These are phyloP conservation scores for Artibeus jamaicensis DNA, from an alignment of 2,797 vertebrate species.

Conservation along the genomic window DNA sequence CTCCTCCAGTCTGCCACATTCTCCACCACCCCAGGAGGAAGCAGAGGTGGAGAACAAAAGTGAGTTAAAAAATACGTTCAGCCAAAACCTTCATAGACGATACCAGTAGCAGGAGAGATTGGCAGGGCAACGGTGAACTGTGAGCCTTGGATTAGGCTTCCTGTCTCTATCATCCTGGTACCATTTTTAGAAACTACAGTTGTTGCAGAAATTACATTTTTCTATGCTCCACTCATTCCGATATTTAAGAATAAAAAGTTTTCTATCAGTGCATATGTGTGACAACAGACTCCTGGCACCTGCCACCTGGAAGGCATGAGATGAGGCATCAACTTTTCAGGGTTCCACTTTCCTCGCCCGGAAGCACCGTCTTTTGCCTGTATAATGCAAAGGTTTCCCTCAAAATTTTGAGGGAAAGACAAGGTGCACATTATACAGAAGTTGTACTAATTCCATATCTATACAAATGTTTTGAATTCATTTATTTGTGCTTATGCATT, in stretches of 20 bases:
- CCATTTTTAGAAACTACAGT: background rate
- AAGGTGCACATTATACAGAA: too few species aligned
- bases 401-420: too few species aligned
- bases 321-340: background rate
- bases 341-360: background rate
- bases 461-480: too few species aligned
- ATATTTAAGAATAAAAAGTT: background rate
- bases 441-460: too few species aligned
- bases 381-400: too few species aligned
- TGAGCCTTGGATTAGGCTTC: background rate
- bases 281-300: background rate
- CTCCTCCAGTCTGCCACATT: background rate
- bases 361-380: background rate
- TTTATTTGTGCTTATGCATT: too few species aligned
- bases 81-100: background rate
- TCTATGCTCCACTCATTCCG: background rate
- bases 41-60: background rate
- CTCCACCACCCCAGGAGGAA: background rate
- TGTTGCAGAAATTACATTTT: background rate
- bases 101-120: background rate
- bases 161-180: background rate
- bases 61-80: background rate
- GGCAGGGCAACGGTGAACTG: background rate
- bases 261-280: background rate
- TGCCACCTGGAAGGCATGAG: background rate